These are phyloP conservation scores for Amblyraja radiata DNA, from an alignment of 2,797 vertebrate species.

Conservation along the genomic window DNA sequence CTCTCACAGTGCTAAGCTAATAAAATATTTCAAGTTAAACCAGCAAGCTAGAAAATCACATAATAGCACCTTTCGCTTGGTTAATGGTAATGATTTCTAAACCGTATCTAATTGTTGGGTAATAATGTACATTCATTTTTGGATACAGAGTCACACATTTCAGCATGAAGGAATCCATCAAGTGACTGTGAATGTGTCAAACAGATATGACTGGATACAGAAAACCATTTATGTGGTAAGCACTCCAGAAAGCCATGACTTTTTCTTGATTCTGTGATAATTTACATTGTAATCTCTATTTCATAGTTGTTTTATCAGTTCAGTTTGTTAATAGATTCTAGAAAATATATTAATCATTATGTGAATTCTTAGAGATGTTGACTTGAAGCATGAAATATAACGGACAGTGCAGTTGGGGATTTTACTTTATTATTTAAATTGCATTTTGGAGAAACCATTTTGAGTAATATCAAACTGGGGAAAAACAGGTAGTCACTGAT, in stretches of 20 bases:
- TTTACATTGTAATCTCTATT: not conserved
- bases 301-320: not conserved
- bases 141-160: conserved; percentile 46
- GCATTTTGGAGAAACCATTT: not conserved
- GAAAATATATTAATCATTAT: not conserved
- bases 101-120: not conserved
- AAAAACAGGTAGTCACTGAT: not conserved
- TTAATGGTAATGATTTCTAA: not conserved
- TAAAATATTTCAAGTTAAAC: conserved; percentile 1
- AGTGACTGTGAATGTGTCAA: conserved; percentile 49
- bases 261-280: not conserved
- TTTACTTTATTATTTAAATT: not conserved
- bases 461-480: not conserved
- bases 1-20: conserved; percentile 9
- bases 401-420: not conserved
- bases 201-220: conserved; percentile 46
- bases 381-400: not conserved
- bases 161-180: conserved; percentile 45
- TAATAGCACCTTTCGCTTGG: no score
- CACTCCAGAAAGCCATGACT: not conserved
- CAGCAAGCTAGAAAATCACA: not conserved
- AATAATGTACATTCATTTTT: conserved; percentile 10
- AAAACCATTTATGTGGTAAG: conserved; percentile 47
- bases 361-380: not conserved
- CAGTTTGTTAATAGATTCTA: not conserved